Base-by-base conservation (phyloP, 2,113 vertebrate species). In the Euleptes europaea region DNA sequence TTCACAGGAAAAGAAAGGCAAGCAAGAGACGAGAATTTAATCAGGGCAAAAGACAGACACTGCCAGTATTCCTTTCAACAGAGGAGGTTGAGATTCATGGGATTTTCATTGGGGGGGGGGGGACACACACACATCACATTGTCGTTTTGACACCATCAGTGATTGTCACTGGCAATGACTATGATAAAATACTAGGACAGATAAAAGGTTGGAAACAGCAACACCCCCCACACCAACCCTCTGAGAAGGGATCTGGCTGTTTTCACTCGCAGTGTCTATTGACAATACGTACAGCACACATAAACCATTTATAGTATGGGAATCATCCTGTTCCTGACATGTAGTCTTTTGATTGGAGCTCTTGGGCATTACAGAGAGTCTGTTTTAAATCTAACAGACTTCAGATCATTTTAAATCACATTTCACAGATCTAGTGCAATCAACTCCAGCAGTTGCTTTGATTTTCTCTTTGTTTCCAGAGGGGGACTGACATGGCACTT, bases 71-170 rank as follows among this genome's bases (percentile, higher is more conserved):
- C 10, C 60, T 81, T 78, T 82, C 19, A 67, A 14, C 77, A 79
- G 15, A 33, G 83, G 74, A 76, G 78, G 8, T 44, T 65, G 17
- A 84, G 13, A 69, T 89, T 88, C 87, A 75, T 17, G 31, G 57
- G 54, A 90, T 74, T 78, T 91, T 11, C 1, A 78, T 91, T 82
- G 60, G 26, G 49, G 33, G 35, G 3, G 4, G 21, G 5, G 8
- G 49, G n/a, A n/a, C n/a, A n/a, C n/a, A 81, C 42, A n/a, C 28
- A 83, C 42, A 72, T 78, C 33, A 49, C 67, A 74, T 86, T 57
- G n/a, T 13, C 63, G 49, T 44, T 90, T 77, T 91, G 85, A 93
- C 82, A 78, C 79, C 51, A 84, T 88, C 38, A 70, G 28, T 7
- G 82, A 88, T 35, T 77, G 82, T 86, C 1, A 1, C 14, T 80